Conservation (phyloP, 2,113 vertebrate genomes). For the Sitta europaea region DNA sequence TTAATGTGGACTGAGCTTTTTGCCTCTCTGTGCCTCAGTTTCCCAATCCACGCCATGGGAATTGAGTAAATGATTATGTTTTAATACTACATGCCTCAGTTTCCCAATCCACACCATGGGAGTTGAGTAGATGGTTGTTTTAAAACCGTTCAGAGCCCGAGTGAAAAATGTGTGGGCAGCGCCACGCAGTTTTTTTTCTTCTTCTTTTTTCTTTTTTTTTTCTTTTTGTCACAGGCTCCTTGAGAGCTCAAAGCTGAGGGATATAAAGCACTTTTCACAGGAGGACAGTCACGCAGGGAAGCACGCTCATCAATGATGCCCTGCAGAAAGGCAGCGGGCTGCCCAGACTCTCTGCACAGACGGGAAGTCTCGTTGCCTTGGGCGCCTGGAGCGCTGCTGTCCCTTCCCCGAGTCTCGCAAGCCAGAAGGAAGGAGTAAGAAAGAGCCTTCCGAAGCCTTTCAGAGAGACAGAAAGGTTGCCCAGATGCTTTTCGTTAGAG, state of each 20-base stretch:
- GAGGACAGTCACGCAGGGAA: background rate
- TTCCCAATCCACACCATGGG: background rate
- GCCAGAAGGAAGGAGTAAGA: background rate
- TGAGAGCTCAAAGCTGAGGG: background rate
- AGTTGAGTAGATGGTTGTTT: background rate
- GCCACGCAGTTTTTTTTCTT: background rate
- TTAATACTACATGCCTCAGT: background rate
- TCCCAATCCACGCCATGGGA: background rate
- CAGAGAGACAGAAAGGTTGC: background rate
- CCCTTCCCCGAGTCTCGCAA: background rate
- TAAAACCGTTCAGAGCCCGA: background rate
- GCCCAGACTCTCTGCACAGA: conserved; percentile 1
- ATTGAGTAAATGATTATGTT: accelerated
- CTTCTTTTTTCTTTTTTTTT: no score
- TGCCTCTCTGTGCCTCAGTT: background rate
- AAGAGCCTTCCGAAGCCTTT: conserved; percentile 22
- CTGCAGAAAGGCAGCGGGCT: background rate
- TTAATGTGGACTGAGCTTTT: background rate
- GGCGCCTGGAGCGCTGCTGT: background rate
- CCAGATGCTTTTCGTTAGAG: background rate
- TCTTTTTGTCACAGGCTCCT: background rate
- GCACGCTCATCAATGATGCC: background rate
- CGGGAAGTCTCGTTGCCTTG: conserved; percentile 21
- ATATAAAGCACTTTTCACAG: background rate
- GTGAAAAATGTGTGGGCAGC: background rate